phyloP scores from a whole-genome alignment of 2,113 vertebrate genomes.

The Arizona elegans region DNA sequence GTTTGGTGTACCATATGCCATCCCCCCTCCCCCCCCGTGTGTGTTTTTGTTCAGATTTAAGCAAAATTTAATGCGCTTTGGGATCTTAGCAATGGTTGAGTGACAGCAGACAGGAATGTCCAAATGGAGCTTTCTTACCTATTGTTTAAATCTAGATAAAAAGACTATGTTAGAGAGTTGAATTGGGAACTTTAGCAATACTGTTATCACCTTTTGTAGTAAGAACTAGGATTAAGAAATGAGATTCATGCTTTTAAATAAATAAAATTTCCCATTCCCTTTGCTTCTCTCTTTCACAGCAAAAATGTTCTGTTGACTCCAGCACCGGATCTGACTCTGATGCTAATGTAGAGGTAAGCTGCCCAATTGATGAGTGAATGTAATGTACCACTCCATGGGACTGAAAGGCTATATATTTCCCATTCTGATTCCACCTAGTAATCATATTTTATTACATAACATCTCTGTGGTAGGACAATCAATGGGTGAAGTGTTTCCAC shows the following conservation, averaged over 20 bases:
- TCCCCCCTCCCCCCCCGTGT: too few relatives aligned
- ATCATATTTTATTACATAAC: not conserved
- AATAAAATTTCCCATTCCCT: not conserved
- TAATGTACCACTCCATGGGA: not conserved
- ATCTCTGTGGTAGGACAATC: not conserved
- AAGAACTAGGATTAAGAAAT: not conserved
- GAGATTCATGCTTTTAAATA: not conserved
- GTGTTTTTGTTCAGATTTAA: not conserved
- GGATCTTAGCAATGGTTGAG: not conserved
- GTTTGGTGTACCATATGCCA: not conserved
- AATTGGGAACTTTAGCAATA: not conserved
- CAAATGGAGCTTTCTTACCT: not conserved
- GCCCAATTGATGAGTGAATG: not conserved
- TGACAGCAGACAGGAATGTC: not conserved
- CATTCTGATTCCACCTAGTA: not conserved
- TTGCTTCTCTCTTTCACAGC: constrained; percentile 32
- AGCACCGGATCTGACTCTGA: constrained; percentile 81
- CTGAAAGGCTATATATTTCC: not conserved
- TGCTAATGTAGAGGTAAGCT: constrained; percentile 68
- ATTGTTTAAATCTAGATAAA: not conserved
- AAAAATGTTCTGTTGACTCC: constrained; percentile 77
- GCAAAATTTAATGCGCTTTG: not conserved
- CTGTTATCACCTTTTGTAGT: not conserved
- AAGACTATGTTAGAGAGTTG: not conserved
- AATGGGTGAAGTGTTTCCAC: not conserved